These are phyloP conservation scores for Malurus cyaneus DNA, from an alignment of 2,113 vertebrate genomes.

Conservation along the genomic window DNA sequence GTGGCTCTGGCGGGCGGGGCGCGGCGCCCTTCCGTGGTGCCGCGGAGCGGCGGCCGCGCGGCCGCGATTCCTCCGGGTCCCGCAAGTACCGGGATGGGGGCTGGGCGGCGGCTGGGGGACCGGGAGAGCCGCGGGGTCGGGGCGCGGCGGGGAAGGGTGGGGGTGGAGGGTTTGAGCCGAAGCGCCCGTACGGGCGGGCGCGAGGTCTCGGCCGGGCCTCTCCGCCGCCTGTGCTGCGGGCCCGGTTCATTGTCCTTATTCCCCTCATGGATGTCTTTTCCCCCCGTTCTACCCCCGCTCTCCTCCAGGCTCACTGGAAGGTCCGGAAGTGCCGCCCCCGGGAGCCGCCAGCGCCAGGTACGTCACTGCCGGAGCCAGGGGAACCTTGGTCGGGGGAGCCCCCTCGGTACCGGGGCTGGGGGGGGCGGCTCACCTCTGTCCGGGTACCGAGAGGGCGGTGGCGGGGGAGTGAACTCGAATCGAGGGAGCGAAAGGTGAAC, in stretches of 20 bases:
- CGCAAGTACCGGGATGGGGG: too few relatives aligned
- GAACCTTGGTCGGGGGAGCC: background rate
- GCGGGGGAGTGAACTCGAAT: too few relatives aligned
- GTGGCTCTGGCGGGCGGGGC: too few relatives aligned
- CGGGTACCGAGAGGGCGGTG: background rate
- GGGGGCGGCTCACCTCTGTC: background rate
- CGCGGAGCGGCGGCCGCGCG: background rate
- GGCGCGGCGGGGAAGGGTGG: background rate
- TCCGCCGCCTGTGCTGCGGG: background rate
- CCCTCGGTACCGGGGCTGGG: background rate
- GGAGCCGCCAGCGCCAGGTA: background rate
- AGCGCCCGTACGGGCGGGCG: background rate
- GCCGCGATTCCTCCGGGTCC: too few relatives aligned
- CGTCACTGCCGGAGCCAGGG: conserved; percentile 2
- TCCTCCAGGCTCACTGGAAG: background rate
- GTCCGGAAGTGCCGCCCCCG: background rate
- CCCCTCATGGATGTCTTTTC: background rate
- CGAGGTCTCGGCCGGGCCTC: background rate
- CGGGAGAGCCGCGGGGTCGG: too few relatives aligned
- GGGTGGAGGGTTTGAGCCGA: background rate
- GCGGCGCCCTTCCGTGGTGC: too few relatives aligned
- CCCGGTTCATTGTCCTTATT: background rate
- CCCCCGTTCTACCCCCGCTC: background rate
- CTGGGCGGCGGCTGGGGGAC: background rate
- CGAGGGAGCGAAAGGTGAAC: background rate